Conservation (phyloP, 2,888 invertebrate genomes). For the Philopedon plagiatum region DNA sequence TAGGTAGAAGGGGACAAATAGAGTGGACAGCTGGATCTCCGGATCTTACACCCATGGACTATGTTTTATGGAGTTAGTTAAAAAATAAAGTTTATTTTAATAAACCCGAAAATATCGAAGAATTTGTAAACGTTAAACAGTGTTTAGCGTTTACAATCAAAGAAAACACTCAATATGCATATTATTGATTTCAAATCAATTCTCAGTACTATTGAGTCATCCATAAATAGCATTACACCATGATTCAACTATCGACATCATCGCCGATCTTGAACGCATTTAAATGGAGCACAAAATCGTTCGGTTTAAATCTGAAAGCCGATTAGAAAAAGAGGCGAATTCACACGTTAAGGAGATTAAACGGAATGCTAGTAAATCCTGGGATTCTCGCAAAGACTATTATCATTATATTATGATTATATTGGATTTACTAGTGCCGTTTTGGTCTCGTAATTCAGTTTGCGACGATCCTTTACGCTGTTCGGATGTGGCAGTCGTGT, state of each 20-base stretch:
- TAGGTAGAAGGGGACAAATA: too few species aligned
- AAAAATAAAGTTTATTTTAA: too few species aligned
- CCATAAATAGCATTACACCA: too few species aligned
- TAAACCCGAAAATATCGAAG: too few species aligned
- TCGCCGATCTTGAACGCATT: slow-evolving; percentile 10
- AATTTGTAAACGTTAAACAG: too few species aligned
- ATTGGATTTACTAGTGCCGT: slow-evolving; percentile 69
- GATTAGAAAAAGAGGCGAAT: slow-evolving; percentile 69
- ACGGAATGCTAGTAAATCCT: slow-evolving; percentile 66
- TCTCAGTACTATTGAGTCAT: too few species aligned
- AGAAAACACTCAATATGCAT: too few species aligned
- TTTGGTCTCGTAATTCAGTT: slow-evolving; percentile 65
- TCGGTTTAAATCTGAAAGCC: slow-evolving; percentile 55
- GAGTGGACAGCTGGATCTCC: too few species aligned
- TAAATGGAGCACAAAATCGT: slow-evolving; percentile 37
- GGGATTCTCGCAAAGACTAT: slow-evolving; percentile 69
- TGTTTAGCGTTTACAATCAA: too few species aligned
- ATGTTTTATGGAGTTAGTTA: too few species aligned
- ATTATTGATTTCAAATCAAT: too few species aligned
- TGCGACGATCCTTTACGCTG: slow-evolving; percentile 60
- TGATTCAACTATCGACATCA: not conserved
- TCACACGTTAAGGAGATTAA: slow-evolving; percentile 69
- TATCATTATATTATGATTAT: slow-evolving; percentile 71
- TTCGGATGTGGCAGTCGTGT: slow-evolving; percentile 52
- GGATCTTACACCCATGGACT: too few species aligned